A percentile compares a stretch with the other conserved stretches of the same genome.
Evolutionary conservation across 1,140 invertebrate genomes (phyloP).

Genomic region (Hirudo medicinalis): DNA sequence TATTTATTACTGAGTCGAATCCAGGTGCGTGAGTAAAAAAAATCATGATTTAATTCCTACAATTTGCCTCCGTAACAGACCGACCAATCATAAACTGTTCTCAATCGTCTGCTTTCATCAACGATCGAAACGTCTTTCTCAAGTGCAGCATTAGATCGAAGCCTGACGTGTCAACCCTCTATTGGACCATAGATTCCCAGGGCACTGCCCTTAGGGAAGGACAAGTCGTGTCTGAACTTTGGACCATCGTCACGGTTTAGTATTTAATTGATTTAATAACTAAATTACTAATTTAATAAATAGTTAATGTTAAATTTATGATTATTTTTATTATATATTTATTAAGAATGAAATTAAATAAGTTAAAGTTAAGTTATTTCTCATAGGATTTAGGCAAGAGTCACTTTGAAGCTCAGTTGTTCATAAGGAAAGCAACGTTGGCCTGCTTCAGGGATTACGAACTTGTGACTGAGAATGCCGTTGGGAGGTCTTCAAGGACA

Average conservation of each 20-base stretch:
- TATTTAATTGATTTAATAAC: no score
- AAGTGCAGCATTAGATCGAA: constrained; percentile 15
- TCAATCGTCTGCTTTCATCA: constrained; percentile 4
- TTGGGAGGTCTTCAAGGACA: neutral
- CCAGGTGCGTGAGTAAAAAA: neutral
- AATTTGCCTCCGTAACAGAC: constrained; percentile 6
- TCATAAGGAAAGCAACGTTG: constrained; percentile 5
- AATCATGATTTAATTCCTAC: neutral
- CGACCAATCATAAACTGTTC: constrained; percentile 19
- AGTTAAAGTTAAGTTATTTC: no score
- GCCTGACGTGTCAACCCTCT: constrained; percentile 17
- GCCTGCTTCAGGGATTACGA: constrained; percentile 8
- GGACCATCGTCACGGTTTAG: constrained; percentile 18
- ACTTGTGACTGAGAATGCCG: neutral
- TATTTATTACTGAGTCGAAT: neutral
- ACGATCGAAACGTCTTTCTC: constrained; percentile 16
- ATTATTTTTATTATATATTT: no score
- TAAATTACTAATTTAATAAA: no score
- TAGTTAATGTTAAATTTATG: no score
- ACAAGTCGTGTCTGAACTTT: constrained; percentile 14
- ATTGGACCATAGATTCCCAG: constrained; percentile 20
- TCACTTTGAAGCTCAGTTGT: constrained; percentile 6
- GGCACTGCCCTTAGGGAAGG: constrained; percentile 11
- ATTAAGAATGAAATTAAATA: no score
- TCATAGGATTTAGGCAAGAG: neutral